These are phyloP conservation scores for Anthopleura xanthogrammica DNA, from an alignment of 92 coral and sea anemone species.

Conservation along the genomic window DNA sequence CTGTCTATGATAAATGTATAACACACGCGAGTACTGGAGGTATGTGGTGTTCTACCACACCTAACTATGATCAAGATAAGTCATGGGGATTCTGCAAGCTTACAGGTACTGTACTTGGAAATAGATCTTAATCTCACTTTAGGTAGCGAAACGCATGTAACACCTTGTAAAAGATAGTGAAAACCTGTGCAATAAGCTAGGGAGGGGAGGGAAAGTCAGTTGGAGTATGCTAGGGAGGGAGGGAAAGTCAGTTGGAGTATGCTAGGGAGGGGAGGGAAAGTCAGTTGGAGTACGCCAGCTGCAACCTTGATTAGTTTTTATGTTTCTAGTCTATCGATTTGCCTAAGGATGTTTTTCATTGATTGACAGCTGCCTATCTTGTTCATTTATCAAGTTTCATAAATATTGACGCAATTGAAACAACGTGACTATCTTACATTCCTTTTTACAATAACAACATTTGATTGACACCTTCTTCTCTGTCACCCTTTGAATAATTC, in stretches of 20 bases:
- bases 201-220: not conserved
- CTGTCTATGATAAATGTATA: conserved; percentile 62
- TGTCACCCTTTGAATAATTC: not conserved
- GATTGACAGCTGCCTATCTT: not conserved
- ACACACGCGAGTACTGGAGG: conserved; percentile 56
- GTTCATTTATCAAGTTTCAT: not conserved
- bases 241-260: not conserved
- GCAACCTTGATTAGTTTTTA: too few species aligned
- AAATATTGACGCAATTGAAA: too few species aligned
- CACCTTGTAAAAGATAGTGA: too few species aligned
- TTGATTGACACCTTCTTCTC: not conserved
- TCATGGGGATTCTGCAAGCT: conserved; percentile 78
- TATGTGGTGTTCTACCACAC: conserved; percentile 77
- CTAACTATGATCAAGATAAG: conserved; percentile 71
- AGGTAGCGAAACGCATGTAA: too few species aligned
- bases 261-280: not conserved
- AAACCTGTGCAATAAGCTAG: not conserved
- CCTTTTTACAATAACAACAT: not conserved
- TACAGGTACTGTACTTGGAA: conserved; percentile 37
- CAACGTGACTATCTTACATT: too few species aligned
- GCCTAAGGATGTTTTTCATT: too few species aligned
- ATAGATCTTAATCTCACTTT: too few species aligned
- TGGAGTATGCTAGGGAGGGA: conserved; percentile 2
- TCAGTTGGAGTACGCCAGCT: too few species aligned
- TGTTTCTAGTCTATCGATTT: too few species aligned